Percentiles rank a stretch among this genome's conserved stretches.
phyloP scores from a whole-genome alignment of 2,888 invertebrate species.

The Salpingus planirostris region DNA sequence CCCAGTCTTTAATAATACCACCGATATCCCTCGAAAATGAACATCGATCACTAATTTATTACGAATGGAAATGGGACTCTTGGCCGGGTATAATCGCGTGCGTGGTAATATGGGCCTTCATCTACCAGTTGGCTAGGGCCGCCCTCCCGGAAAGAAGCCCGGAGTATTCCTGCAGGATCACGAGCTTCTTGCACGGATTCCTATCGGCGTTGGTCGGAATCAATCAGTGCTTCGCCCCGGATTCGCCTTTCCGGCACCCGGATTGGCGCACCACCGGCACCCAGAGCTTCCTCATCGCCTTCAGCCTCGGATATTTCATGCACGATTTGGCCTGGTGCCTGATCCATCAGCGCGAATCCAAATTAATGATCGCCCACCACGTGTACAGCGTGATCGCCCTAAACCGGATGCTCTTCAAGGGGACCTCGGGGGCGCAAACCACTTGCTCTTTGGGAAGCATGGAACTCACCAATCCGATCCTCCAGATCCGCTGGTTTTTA shows the following conservation, averaged over 20 bases:
- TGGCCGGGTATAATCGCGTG: constrained; percentile 18
- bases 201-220: constrained; percentile 28
- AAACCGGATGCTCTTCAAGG: constrained; percentile 44
- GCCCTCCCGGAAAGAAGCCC: constrained; percentile 19
- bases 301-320: constrained; percentile 55
- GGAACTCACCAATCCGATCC: constrained; percentile 54
- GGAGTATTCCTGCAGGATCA: constrained; percentile 29
- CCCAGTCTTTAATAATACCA: too few relatives aligned
- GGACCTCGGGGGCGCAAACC: constrained; percentile 45
- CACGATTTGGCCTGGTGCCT: constrained; percentile 53
- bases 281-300: constrained; percentile 42
- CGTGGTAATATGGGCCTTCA: constrained; percentile 22
- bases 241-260: constrained; percentile 30
- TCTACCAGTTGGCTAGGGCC: constrained; percentile 18
- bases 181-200: constrained; percentile 31
- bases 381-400: constrained; percentile 45
- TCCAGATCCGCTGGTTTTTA: constrained; percentile 56
- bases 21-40: too few relatives aligned
- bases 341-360: constrained; percentile 32
- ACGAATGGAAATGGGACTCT: background rate
- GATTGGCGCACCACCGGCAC: constrained; percentile 26
- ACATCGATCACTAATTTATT: too few relatives aligned
- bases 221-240: constrained; percentile 33
- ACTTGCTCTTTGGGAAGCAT: constrained; percentile 48
- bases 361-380: constrained; percentile 50